Evolutionary conservation across 1,140 invertebrate species (phyloP).

Genomic region (Dryas iulia): DNA sequence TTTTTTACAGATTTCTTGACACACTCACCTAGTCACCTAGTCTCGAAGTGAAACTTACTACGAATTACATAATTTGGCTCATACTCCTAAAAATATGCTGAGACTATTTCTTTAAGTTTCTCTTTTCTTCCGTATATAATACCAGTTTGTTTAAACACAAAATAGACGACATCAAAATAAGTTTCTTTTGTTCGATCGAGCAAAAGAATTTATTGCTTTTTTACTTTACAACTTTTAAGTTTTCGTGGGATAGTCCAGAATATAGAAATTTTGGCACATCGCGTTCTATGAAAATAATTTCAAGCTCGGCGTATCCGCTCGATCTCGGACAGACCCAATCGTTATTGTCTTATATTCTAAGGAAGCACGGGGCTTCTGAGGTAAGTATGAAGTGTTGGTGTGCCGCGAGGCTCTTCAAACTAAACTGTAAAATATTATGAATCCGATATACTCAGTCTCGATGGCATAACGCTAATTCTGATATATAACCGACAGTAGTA

Average conservation of each 20-base stretch:
- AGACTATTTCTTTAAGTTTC: constrained; percentile 46
- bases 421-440: constrained; percentile 53
- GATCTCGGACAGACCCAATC: constrained; percentile 46
- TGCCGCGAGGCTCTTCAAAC: constrained; percentile 32
- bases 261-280: constrained; percentile 62
- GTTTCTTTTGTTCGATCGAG: constrained; percentile 26
- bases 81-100: constrained; percentile 65
- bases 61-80: constrained; percentile 65
- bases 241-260: constrained; percentile 12
- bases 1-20: constrained; percentile 49
- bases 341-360: constrained; percentile 58
- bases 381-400: constrained; percentile 47
- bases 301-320: constrained; percentile 42
- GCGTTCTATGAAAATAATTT: constrained; percentile 40
- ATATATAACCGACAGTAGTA: constrained; percentile 47
- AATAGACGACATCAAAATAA: constrained; percentile 27
- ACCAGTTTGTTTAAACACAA: constrained; percentile 26
- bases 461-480: constrained; percentile 21
- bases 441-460: constrained; percentile 33
- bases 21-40: constrained; percentile 43
- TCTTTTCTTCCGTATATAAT: constrained; percentile 26
- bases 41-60: constrained; percentile 45
- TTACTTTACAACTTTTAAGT: constrained; percentile 7
- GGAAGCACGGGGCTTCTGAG: constrained; percentile 65
- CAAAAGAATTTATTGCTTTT: constrained; percentile 28